These are phyloP conservation scores for Scolopax mira DNA, from an alignment of 2,113 vertebrate genomes.

Conservation along the genomic window DNA sequence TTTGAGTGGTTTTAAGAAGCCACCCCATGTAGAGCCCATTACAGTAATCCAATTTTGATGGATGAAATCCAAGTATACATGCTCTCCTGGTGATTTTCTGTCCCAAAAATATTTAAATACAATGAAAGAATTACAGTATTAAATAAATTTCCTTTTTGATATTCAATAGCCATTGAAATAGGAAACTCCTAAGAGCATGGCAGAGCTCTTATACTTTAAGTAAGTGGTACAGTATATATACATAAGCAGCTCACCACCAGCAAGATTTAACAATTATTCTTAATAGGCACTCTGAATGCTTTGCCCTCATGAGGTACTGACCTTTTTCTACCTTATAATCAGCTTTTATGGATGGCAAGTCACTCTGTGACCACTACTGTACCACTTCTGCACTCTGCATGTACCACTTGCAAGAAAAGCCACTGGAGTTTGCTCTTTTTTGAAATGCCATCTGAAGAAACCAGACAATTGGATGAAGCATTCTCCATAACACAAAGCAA, in stretches of 20 bases:
- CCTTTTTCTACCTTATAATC: not conserved
- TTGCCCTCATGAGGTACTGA: not conserved
- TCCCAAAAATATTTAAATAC: constrained; percentile 42
- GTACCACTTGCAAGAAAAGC: not conserved
- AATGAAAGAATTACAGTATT: constrained; percentile 40
- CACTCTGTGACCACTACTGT: not conserved
- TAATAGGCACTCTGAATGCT: not conserved
- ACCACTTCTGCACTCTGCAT: not conserved
- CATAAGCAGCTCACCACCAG: constrained; percentile 11
- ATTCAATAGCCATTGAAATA: constrained; percentile 15
- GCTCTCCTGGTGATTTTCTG: constrained; percentile 30
- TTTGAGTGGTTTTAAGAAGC: constrained; percentile 38
- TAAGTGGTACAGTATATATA: not conserved
- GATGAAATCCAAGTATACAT: constrained; percentile 33
- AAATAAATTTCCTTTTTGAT: constrained; percentile 15
- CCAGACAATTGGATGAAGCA: constrained; percentile 38
- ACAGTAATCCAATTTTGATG: constrained; percentile 51
- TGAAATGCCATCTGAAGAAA: constrained; percentile 59
- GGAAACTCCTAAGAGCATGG: not conserved
- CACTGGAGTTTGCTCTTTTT: constrained; percentile 29
- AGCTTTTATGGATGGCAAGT: not conserved
- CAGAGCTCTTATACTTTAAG: not conserved
- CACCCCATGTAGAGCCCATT: constrained; percentile 32
- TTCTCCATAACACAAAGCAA: constrained; percentile 36
- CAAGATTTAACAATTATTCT: not conserved